Evolutionary conservation across 2,888 invertebrate species (phyloP).

Genomic region (Noctua fimbriata): DNA sequence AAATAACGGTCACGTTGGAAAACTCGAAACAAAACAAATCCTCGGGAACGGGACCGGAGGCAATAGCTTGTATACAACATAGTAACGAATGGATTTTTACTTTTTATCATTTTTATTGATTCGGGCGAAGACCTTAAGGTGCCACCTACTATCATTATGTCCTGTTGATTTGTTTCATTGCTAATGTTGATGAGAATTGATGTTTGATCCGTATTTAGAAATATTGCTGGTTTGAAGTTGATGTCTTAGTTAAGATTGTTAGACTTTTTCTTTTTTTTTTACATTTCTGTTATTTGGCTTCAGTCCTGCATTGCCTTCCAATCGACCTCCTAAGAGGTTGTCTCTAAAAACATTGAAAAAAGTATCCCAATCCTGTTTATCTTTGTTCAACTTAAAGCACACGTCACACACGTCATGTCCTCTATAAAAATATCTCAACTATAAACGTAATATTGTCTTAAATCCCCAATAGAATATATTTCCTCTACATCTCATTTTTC

Average conservation of each 20-base stretch:
- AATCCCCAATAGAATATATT: constrained; percentile 59
- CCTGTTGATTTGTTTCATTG: constrained; percentile 53
- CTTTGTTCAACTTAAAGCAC: constrained; percentile 23
- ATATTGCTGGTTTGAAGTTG: neutral
- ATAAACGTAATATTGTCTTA: constrained; percentile 63
- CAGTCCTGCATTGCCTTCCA: no score
- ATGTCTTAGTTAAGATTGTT: neutral
- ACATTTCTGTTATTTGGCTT: neutral
- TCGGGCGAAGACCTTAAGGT: constrained; percentile 34
- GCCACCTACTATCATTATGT: constrained; percentile 59
- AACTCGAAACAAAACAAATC: constrained; percentile 57
- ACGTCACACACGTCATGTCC: constrained; percentile 14
- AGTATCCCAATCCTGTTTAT: neutral
- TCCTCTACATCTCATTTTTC: constrained; percentile 68
- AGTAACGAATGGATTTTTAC: constrained; percentile 10
- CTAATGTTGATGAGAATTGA: constrained; percentile 57
- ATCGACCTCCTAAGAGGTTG: constrained; percentile 7
- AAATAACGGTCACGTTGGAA: constrained; percentile 50
- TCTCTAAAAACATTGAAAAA: constrained; percentile 22
- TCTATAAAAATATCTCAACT: constrained; percentile 30
- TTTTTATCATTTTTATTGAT: constrained; percentile 27
- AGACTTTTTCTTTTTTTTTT: neutral
- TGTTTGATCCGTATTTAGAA: constrained; percentile 36
- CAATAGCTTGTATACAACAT: constrained; percentile 39
- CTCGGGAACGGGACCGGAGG: constrained; percentile 27